Base-by-base conservation (phyloP, 2,797 vertebrate genomes). In the Coracias cyanogaster region DNA sequence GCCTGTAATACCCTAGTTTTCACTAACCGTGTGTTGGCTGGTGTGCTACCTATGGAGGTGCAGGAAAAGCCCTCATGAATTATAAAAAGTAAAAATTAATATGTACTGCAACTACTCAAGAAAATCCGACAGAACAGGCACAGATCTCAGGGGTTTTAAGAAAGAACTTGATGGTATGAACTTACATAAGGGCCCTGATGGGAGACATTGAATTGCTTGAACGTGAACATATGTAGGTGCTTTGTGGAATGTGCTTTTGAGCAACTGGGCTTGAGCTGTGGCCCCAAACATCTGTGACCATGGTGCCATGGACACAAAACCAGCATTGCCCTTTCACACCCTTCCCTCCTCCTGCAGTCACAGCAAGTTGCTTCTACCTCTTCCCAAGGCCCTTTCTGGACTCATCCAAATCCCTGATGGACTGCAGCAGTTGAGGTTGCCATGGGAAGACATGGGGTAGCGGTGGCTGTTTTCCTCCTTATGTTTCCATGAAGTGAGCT, bases 281-380 rank as follows among this genome's bases (percentile, higher is more conserved):
- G 26, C 26, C n/a, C 78, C 57, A 82, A 22, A 49, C 28, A 52
- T 12, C 24, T 12, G 13, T 29, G 45, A 45, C 18, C 1, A 1
- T 1, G 5, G 12, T 77, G 46, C 25, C 15, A 31, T 8, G 7
- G 57, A 10, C 18, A 35, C 19, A 35, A 74, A 25, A 74, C n/a
- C 15, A 8, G 1, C 10, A 18, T 16, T 66, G 10, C 35, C 26
- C 12, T 89, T 65, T 33, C 29, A 15, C 0, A 2, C 66, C 28
- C 22, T 61, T 77, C n/a, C 35, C 16, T 76, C 35, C 24, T 89
- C 16, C 37, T 4, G 1, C 28, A 72, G 46, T 21, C 28, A 7
- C 46, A 78, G 31, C 10, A 48, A 5, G 16, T 26, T 76, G 26
- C 29, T 69, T 15, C 33, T 10, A 26, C 3, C 15, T 77, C 31